These are phyloP conservation scores for Sarcophaga bullata DNA, from an alignment of 1,140 invertebrate species.

Conservation along the genomic window DNA sequence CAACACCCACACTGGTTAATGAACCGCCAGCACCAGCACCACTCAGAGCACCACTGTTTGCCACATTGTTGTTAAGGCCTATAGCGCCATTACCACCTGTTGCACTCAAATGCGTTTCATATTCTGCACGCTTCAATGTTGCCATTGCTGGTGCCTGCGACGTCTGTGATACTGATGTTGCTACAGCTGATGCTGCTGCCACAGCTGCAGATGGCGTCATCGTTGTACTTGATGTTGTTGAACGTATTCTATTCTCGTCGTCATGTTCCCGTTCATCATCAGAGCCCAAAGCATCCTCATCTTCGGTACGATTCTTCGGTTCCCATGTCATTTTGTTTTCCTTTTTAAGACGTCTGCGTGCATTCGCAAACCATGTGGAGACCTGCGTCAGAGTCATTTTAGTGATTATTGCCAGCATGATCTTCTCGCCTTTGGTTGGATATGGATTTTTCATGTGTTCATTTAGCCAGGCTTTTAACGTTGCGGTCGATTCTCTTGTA, in stretches of 20 bases:
- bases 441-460: conserved; percentile 98
- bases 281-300: conserved; percentile 85
- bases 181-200: background rate
- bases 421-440: conserved; percentile 98
- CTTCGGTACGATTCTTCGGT: conserved; percentile 84
- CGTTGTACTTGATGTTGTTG: conserved; percentile 10
- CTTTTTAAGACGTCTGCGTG: conserved; percentile 91
- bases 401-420: conserved; percentile 96
- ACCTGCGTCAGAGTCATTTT: conserved; percentile 99
- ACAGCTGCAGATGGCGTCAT: background rate
- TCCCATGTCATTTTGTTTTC: conserved; percentile 99
- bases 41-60: conserved; percentile 20
- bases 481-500: conserved; percentile 93
- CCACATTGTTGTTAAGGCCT: conserved; percentile 31
- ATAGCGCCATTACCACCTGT: conserved; percentile 39
- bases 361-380: conserved; percentile 98
- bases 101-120: conserved; percentile 35
- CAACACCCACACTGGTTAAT: conserved; percentile 40
- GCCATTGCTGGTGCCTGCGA: conserved; percentile 14
- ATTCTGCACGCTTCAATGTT: conserved; percentile 24
- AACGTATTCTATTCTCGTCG: conserved; percentile 64
- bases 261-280: conserved; percentile 81
- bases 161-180: background rate
- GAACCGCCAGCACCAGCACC: background rate
- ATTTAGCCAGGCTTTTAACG: conserved; percentile 95